phyloP scores from a whole-genome alignment of 64 coral and sea anemone species.

The Pocillopora damicornis region DNA sequence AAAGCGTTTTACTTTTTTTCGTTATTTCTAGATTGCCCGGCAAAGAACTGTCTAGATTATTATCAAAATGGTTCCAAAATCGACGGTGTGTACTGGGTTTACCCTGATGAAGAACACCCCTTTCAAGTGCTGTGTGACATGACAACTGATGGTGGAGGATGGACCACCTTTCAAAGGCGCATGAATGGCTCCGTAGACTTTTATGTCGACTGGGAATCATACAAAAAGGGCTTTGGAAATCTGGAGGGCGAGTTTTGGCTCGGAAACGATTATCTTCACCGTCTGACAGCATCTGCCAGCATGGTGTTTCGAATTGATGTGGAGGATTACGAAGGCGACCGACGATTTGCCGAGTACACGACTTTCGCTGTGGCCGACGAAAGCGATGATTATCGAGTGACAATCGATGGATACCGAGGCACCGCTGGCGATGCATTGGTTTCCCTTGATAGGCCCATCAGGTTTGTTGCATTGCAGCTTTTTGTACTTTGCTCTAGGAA shows the following conservation, averaged over 20 bases:
- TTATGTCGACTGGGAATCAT: neutral
- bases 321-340: slow-evolving; percentile 45
- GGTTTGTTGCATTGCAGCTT: neutral
- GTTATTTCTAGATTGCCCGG: too few relatives aligned
- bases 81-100: slow-evolving; percentile 1
- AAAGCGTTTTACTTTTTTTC: too few relatives aligned
- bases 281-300: neutral
- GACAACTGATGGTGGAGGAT: slow-evolving; percentile 36
- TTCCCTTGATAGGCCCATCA: neutral
- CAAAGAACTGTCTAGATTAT: neutral
- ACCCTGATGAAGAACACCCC: slow-evolving; percentile 4
- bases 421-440: neutral
- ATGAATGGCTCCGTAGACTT: slow-evolving; percentile 42
- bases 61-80: neutral
- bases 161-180: slow-evolving; percentile 37
- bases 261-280: neutral
- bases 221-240: slow-evolving; percentile 38
- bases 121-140: slow-evolving; percentile 40
- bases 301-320: slow-evolving; percentile 35
- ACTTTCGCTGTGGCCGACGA: slow-evolving; percentile 35
- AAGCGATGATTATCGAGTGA: slow-evolving; percentile 35
- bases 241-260: slow-evolving; percentile 22
- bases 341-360: slow-evolving; percentile 46
- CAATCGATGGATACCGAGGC: slow-evolving; percentile 32
- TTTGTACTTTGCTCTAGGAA: too few relatives aligned